Conservation (phyloP, 64 coral and sea anemone genomes). For the Astreopora myriophthalma region DNA sequence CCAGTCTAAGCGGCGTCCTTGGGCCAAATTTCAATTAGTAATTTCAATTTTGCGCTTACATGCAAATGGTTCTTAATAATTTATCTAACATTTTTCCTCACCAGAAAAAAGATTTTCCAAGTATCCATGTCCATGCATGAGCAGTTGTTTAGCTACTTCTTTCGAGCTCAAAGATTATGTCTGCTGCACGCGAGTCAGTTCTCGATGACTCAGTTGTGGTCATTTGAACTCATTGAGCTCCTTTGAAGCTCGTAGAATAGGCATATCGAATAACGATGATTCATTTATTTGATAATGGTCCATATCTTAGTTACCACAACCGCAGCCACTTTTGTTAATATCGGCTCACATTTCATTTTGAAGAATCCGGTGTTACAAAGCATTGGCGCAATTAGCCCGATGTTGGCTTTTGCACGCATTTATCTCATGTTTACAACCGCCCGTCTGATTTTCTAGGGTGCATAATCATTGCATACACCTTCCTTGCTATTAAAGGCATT, state of each 20-base stretch:
- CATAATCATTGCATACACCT: too few relatives aligned
- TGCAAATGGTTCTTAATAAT: neutral
- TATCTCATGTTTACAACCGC: too few relatives aligned
- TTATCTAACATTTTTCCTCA: neutral
- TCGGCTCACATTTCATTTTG: too few relatives aligned
- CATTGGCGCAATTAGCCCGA: too few relatives aligned
- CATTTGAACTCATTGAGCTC: neutral
- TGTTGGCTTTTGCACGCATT: too few relatives aligned
- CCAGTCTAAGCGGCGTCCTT: too few relatives aligned
- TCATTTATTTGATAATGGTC: too few relatives aligned
- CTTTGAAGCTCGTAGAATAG: neutral
- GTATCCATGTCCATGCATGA: neutral
- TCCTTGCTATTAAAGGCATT: too few relatives aligned
- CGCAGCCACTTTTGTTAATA: too few relatives aligned
- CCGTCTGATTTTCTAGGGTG: too few relatives aligned
- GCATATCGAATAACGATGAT: neutral
- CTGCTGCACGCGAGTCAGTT: neutral
- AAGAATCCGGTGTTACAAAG: too few relatives aligned
- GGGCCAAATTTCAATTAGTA: neutral
- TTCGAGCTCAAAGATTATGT: neutral
- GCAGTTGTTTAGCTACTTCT: neutral
- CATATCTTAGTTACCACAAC: neutral
- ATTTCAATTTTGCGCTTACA: neutral
- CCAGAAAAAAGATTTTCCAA: neutral
- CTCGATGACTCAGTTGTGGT: neutral